Base-by-base conservation (phyloP, 2,113 vertebrate species). In the Tragulus kanchil region DNA sequence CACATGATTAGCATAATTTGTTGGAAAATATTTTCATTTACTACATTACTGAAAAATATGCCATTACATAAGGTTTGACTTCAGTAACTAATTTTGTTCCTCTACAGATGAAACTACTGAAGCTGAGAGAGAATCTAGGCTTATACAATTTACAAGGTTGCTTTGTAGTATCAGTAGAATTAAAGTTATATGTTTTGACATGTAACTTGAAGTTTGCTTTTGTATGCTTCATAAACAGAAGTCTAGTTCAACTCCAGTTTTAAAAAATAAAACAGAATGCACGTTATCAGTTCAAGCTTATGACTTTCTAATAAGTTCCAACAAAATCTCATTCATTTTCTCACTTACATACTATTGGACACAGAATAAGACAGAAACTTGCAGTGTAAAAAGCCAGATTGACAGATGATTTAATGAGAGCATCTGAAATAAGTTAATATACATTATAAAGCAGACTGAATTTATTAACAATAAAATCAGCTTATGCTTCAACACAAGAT, bases 391-490 rank as follows among this genome's bases (percentile, higher is more conserved):
- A 88, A 85, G 5, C 31, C 61, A 85, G 25, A 45, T 7, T 75
- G 52, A 65, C 59, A 85, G 14, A 62, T 77, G 89, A 82, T 19
- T 71, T 92, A 92, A 52, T 88, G 42, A 93, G 23, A 89, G 28
- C 62, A 21, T 88, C 52, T 75, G 26, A 64, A 45, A 75, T 13
- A 7, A 91, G 73, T 16, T 78, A 6, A 26, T 13, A 36, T 26
- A 91, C 88, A 75, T 50, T 96, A 77, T 90, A 81, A 78, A 54
- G 6, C 42, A 97, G 23, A 91, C 48, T 86, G 31, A 19, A 69
- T 26, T 62, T 92, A 6, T 71, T 79, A 67, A 73, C n/a, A 77
- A 85, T 69, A 77, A 96, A 82, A 90, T 56, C 6, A 65, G 31
- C 6, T 75, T 59, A 10, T 87, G 42, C 7, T 73, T 89, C 7